Base-by-base conservation (phyloP, 2,797 vertebrate species). In the Bradypodion pumilum region DNA sequence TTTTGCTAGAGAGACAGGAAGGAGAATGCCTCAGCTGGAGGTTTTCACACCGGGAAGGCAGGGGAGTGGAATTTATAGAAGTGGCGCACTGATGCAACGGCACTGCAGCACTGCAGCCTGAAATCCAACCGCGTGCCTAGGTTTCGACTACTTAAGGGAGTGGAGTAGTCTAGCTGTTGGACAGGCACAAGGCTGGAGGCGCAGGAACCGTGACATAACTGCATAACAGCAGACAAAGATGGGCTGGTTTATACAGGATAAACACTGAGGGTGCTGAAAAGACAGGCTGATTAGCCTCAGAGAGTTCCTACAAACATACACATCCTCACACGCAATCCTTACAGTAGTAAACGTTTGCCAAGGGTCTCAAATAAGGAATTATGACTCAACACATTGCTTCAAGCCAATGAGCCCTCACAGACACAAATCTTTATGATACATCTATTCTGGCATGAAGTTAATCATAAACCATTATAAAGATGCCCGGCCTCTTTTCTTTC, bases 41-140 rank as follows among this genome's bases (percentile, higher is more conserved):
- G 82, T 87, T 68, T 23, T 87, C 80, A 42, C 81, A 9, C 85
- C 60, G 87, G n/a, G n/a, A 85, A 2, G 80, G 86, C 88, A 84
- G 86, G 92, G 87, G 77, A 88, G 82, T 86, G 90, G 88, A 73
- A 82, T 84, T 85, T 80, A n/a, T 90, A 87, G 89, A 77, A 91
- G 70, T 7, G 8, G 88, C 89, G 92, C 89, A 87, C 91, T 91
- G 94, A 93, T 92, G 93, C 93, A 92, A 87, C 72, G 82, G 92
- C 91, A 92, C 92, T 87, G 93, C 93, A 93, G 92, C 52, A 66
- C 88, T 92, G 92, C 91, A 91, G 92, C 86, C 88, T 91, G 91
- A 87, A 86, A 76, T 23, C 44, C 80, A 78, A 87, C 84, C 69
- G 87, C 87, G 87, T 77, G 81, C 85, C 1, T 27, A 0, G 78